Evolutionary conservation across 2,888 invertebrate species (phyloP).

Genomic region (Protodeltote pygarga): DNA sequence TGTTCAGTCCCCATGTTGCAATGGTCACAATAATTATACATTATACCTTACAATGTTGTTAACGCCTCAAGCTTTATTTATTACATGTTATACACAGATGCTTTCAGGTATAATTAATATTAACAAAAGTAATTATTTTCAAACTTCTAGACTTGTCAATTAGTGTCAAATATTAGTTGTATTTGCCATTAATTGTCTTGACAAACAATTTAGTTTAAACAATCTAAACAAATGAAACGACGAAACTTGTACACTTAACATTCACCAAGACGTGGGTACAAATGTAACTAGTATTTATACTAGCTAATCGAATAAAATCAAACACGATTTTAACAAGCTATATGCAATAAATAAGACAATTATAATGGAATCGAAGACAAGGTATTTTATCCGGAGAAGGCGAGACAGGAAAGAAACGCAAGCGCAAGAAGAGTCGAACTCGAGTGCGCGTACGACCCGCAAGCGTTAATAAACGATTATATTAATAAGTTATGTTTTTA

Average conservation of each 20-base stretch:
- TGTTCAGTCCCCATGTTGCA: slow-evolving; percentile 20
- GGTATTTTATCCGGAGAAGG: slow-evolving; percentile 42
- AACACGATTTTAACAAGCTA: slow-evolving; percentile 32
- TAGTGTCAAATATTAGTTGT: slow-evolving; percentile 20
- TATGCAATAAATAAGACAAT: slow-evolving; percentile 42
- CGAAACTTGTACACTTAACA: no score
- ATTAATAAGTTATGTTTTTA: slow-evolving; percentile 86
- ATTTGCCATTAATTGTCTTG: slow-evolving; percentile 3
- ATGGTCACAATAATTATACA: slow-evolving; percentile 37
- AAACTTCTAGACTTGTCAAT: slow-evolving; percentile 33
- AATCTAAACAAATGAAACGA: slow-evolving; percentile 8
- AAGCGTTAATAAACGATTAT: slow-evolving; percentile 83
- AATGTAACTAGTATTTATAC: no score
- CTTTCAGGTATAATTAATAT: slow-evolving; percentile 21
- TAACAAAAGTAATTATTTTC: slow-evolving; percentile 17
- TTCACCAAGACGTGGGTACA: no score
- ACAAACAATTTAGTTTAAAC: slow-evolving; percentile 19
- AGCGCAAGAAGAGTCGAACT: slow-evolving; percentile 15
- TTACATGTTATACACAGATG: slow-evolving; percentile 2
- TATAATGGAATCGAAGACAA: slow-evolving; percentile 41
- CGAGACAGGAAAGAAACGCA: slow-evolving; percentile 24
- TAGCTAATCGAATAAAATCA: slow-evolving; percentile 49
- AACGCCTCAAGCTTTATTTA: slow-evolving; percentile 14
- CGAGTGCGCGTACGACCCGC: slow-evolving; percentile 65
- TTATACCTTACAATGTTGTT: slow-evolving; percentile 14